Base-by-base conservation (phyloP, 2,888 invertebrate genomes). In the Exephanes ischioxanthus region DNA sequence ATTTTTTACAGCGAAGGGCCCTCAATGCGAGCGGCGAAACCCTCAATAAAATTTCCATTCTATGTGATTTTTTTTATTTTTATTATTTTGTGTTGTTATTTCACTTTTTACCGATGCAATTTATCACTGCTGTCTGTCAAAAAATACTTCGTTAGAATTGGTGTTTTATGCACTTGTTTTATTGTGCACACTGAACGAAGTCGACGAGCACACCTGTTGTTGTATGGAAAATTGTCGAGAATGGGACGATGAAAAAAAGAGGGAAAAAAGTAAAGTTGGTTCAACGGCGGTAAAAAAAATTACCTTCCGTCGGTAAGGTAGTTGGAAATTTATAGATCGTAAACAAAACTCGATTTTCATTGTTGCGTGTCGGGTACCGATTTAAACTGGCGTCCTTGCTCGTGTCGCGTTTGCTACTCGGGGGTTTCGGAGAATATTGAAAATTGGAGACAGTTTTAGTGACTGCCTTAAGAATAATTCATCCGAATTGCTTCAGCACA, bases 1-100 rank as follows among this genome's bases (percentile, higher is more conserved):
- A 66, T 41, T 66, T 66, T 19, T 33, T 41, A 66, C 19, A 0
- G n/a, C 33, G 37, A 37, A 66, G 66, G 19, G 66, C 2, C 41
- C 19, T 37, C 33, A 63, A 9, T 14, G n/a, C 41, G 3, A 7
- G 66, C 33, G 66, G 9, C 41, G 66, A 66, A 14, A 66, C 66
- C 19, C 33, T 41, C 66, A 19, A 66, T 41, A 41, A 66, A 66
- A 1, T 41, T 37, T 66, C 19, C 37, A n/a, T 19, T 37, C 7
- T 66, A n/a, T 66, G 19, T 19, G 66, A 66, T 3, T 33, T 37
- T 66, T 66, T 66, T 33, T 19, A 30, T 41, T 33, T 22, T 66
- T n/a, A 5, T 26, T 58, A n/a, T 58, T 26, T 11, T 58, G 1
- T 41, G 2, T 37, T 37, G 11, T 41, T 41, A 9, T 9, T 37